Evolutionary conservation across 2,888 invertebrate genomes (phyloP), one percentile per base, ranked within the genome.

Genomic region (Melanostoma mellinum): DNA sequence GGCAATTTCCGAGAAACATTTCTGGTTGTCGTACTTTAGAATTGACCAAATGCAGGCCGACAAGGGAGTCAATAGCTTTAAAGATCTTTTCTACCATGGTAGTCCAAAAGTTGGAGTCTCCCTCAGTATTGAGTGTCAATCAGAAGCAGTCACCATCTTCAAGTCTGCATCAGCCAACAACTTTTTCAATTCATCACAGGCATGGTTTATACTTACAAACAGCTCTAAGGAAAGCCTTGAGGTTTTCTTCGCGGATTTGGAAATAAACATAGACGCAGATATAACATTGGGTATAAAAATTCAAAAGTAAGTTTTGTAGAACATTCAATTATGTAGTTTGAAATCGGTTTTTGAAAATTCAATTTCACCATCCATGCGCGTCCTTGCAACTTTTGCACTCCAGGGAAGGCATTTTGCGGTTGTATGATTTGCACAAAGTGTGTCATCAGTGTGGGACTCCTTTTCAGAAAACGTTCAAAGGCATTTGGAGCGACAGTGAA

Each of bases 371-470:
- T 69, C 61, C 52, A 74, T 52, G 32, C 35, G 38, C 50, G 67
- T 73, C 42, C 56, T 78, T 78, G 63, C 9, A 38, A 67, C 55
- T 68, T 81, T 76, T 56, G 35, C 30, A 61, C 56, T 56, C 46
- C 30, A 81, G 81, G 6, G 50, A 87, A n/a, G 78, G 32, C 6
- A 80, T 63, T 55, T 86, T 87, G 72, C 42, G 74, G 32, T 80
- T 90, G 0, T 89, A 89, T 63, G 90, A 90, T 82, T 85, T 90
- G 6, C 90, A 88, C 71, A 88, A 87, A 67, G 68, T 89, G n/a
- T 87, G 87, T 50, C 85, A 86, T 53, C 65, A 46, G 5, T 72
- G 85, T 33, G 84, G 56, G 2, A 55, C 71, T 3, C 79, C 87
- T 0, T 63, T 90, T 35, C 76, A 84, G 36, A 79, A 88, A 3